phyloP scores from a whole-genome alignment of 2,888 invertebrate genomes.

The Craniophora ligustri region DNA sequence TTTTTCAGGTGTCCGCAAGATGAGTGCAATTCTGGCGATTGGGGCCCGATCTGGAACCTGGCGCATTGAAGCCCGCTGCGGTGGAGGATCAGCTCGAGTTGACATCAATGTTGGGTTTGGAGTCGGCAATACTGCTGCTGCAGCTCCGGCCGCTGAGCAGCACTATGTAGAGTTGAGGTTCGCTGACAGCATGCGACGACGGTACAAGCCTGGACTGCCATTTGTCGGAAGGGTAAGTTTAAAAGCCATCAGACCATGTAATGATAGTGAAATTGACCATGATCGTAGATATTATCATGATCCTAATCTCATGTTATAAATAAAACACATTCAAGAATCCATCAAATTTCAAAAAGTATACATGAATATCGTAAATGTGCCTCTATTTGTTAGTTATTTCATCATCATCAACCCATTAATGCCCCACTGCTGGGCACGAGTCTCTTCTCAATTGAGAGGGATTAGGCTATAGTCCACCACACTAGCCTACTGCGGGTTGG shows the following conservation, averaged over 20 bases:
- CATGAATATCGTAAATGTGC: too few relatives aligned
- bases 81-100: slow-evolving; percentile 87
- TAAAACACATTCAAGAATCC: too few relatives aligned
- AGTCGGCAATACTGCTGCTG: slow-evolving; percentile 78
- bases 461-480: too few relatives aligned
- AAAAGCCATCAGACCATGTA: neutral
- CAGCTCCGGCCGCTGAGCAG: slow-evolving; percentile 90
- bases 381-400: too few relatives aligned
- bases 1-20: slow-evolving; percentile 88
- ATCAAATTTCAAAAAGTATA: too few relatives aligned
- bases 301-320: too few relatives aligned
- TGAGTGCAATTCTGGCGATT: slow-evolving; percentile 86
- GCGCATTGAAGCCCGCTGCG: slow-evolving; percentile 86
- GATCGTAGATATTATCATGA: too few relatives aligned
- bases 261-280: too few relatives aligned
- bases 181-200: slow-evolving; percentile 90
- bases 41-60: slow-evolving; percentile 89
- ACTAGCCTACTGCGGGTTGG: too few relatives aligned
- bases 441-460: too few relatives aligned
- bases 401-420: too few relatives aligned
- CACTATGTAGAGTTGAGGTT: slow-evolving; percentile 91
- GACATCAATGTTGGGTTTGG: slow-evolving; percentile 87
- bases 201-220: slow-evolving; percentile 91
- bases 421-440: too few relatives aligned
- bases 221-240: slow-evolving; percentile 90